phyloP scores from a whole-genome alignment of 2,888 invertebrate species.

The Oxyteleia sp. region DNA sequence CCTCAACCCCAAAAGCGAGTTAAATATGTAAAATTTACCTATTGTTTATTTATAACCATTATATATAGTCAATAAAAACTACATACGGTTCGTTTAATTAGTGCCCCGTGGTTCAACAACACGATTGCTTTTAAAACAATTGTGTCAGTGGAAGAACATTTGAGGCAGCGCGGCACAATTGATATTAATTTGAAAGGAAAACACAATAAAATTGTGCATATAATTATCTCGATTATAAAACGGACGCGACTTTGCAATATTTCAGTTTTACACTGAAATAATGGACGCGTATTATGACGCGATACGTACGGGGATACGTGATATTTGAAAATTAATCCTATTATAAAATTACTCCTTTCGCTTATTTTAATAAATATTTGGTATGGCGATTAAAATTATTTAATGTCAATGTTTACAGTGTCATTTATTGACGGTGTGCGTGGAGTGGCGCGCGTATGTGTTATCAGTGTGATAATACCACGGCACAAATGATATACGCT shows the following conservation, averaged over 20 bases:
- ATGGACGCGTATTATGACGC: conserved; percentile 16
- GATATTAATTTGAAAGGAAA: conserved; percentile 34
- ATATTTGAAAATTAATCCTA: conserved; percentile 21
- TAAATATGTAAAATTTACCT: no score
- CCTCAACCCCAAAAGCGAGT: no score
- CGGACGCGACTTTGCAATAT: conserved; percentile 23
- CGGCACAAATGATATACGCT: conserved; percentile 54
- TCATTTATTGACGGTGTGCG: conserved; percentile 34
- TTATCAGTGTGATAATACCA: conserved; percentile 49
- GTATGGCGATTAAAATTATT: conserved; percentile 55
- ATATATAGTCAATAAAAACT: not conserved
- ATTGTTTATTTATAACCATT: not conserved
- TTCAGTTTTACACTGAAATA: conserved; percentile 20
- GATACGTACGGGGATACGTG: conserved; percentile 14
- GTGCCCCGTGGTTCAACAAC: not conserved
- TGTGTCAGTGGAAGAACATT: conserved; percentile 9
- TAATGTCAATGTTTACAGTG: conserved; percentile 53
- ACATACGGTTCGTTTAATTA: not conserved
- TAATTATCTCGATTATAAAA: conserved; percentile 41
- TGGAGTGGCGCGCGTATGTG: conserved; percentile 20
- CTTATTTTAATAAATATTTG: conserved; percentile 55
- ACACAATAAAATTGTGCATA: conserved; percentile 16
- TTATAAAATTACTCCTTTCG: conserved; percentile 36
- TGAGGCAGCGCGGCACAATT: conserved; percentile 6
- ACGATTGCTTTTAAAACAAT: conserved; percentile 12